Conservation (phyloP, 1,140 invertebrate species). For the Thrips palmi region DNA sequence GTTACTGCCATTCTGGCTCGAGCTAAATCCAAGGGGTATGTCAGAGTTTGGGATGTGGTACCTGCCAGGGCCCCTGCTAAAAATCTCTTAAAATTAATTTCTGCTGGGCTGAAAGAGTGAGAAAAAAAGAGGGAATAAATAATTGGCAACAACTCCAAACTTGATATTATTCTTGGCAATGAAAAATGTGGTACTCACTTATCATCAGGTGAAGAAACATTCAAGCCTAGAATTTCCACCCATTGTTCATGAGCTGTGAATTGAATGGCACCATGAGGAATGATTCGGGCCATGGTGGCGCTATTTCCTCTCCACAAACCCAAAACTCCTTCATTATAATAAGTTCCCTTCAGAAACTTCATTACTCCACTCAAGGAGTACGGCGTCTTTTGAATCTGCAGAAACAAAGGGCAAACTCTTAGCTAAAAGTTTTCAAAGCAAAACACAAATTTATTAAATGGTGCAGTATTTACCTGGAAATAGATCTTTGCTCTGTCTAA, state of each 20-base stretch:
- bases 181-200: no score
- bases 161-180: no score
- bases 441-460: slow-evolving; percentile 1
- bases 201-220: no score
- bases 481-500: slow-evolving; percentile 95
- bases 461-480: slow-evolving; percentile 55
- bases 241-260: slow-evolving; percentile 95
- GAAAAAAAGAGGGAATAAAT: no score
- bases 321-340: slow-evolving; percentile 52
- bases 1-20: slow-evolving; percentile 96
- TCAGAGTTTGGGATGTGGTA: slow-evolving; percentile 78
- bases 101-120: slow-evolving; percentile 11
- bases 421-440: slow-evolving; percentile 7
- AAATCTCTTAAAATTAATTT: slow-evolving; percentile 31
- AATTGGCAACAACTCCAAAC: no score
- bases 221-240: slow-evolving; percentile 60
- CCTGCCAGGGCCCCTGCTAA: slow-evolving; percentile 85
- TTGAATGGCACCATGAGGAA: slow-evolving; percentile 94
- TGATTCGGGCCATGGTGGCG: slow-evolving; percentile 89
- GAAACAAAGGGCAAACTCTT: slow-evolving; percentile 4
- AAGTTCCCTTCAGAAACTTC: slow-evolving; percentile 52
- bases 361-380: slow-evolving; percentile 66
- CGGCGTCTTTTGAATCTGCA: slow-evolving; percentile 34
- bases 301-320: slow-evolving; percentile 93
- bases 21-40: slow-evolving; percentile 92